Conservation (phyloP, 1,140 invertebrate species). For the Pentalonia nigronervosa region DNA sequence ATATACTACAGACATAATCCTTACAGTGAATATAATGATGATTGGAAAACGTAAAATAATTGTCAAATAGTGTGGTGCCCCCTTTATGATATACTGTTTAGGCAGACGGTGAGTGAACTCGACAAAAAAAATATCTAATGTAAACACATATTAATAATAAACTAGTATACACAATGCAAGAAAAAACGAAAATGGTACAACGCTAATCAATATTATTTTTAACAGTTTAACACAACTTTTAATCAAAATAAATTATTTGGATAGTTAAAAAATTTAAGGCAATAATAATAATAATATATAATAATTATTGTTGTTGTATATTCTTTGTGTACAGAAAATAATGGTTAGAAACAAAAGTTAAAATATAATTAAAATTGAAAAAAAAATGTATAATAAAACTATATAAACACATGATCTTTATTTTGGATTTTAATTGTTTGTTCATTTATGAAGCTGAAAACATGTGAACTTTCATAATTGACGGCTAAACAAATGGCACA, state of each 20-base stretch:
- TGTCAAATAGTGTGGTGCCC: background rate
- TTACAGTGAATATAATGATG: background rate
- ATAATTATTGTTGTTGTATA: background rate
- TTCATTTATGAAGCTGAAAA: slow-evolving; percentile 22
- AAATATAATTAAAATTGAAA: slow-evolving; percentile 28
- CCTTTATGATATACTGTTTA: background rate
- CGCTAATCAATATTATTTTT: slow-evolving; percentile 35
- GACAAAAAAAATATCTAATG: background rate
- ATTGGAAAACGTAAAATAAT: background rate
- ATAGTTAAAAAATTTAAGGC: slow-evolving; percentile 44
- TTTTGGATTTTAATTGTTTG: background rate
- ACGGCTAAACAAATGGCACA: slow-evolving; percentile 51
- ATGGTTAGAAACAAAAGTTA: slow-evolving; percentile 47
- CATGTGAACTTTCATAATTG: slow-evolving; percentile 46
- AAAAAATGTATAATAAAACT: slow-evolving; percentile 16
- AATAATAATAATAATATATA: slow-evolving; percentile 15
- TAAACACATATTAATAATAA: slow-evolving; percentile 9
- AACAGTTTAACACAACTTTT: slow-evolving; percentile 40
- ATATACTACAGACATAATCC: background rate
- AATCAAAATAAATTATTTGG: slow-evolving; percentile 45
- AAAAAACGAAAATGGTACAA: slow-evolving; percentile 20
- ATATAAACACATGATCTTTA: slow-evolving; percentile 22
- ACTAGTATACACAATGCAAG: background rate
- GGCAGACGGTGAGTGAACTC: background rate
- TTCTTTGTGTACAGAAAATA: slow-evolving; percentile 38